A percentile compares a stretch with the other conserved stretches of the same genome.
Evolutionary conservation across 1,140 invertebrate species (phyloP).

Genomic region (Popillia japonica): DNA sequence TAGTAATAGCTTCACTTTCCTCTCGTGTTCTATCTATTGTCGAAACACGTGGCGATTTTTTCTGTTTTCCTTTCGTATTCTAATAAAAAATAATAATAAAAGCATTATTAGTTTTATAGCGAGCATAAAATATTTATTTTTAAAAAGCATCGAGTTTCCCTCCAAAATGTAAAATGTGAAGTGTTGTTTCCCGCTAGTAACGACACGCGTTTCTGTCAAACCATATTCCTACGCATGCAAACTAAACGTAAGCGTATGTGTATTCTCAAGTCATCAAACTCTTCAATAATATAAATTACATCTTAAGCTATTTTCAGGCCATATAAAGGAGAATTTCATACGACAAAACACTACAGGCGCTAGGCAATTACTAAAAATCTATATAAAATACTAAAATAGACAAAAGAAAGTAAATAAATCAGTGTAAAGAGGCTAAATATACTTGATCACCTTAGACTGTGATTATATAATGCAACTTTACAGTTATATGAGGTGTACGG

Average conservation of each 20-base stretch:
- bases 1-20: conserved; percentile 58
- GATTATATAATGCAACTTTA: conserved; percentile 32
- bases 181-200: conserved; percentile 33
- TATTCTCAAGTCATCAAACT: not conserved
- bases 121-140: conserved; percentile 40
- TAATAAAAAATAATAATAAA: conserved; percentile 48
- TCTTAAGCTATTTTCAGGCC: not conserved
- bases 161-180: conserved; percentile 54
- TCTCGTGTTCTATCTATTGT: conserved; percentile 52
- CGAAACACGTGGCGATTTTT: conserved; percentile 54
- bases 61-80: conserved; percentile 56
- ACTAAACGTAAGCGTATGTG: conserved; percentile 53
- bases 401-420: conserved; percentile 29
- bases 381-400: conserved; percentile 11
- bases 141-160: conserved; percentile 55
- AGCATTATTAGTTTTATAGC: not conserved
- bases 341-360: not conserved
- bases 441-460: conserved; percentile 23
- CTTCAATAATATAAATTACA: not conserved
- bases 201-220: conserved; percentile 36
- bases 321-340: not conserved
- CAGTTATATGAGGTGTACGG: not conserved
- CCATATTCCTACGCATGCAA: conserved; percentile 46
- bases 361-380: conserved; percentile 6
- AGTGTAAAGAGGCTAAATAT: conserved; percentile 29